These are phyloP conservation scores for Amiota minor DNA, from an alignment of 2,888 invertebrate species.

Conservation along the genomic window DNA sequence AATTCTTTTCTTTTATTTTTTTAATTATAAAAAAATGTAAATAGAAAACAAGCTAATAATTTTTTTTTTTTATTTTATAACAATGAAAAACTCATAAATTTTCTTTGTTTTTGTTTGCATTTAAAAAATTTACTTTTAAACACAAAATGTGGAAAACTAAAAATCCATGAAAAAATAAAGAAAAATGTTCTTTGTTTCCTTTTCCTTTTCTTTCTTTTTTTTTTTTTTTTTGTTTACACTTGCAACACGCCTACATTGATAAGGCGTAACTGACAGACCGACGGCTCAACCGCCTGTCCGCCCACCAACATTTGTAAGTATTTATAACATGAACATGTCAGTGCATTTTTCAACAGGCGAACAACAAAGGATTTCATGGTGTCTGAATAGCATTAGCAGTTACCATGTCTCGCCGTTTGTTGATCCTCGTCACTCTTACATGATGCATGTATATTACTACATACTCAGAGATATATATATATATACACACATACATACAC, in stretches of 20 bases:
- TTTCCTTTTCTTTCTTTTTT: too few relatives aligned
- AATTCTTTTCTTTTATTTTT: not conserved
- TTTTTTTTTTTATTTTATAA: not conserved
- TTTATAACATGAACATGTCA: conserved; percentile 51
- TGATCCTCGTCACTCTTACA: too few relatives aligned
- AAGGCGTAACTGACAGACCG: not conserved
- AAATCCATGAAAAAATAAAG: too few relatives aligned
- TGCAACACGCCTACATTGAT: not conserved
- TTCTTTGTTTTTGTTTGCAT: not conserved
- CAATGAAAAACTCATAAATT: conserved; percentile 19
- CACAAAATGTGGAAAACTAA: not conserved
- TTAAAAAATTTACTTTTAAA: not conserved
- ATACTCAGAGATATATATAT: too few relatives aligned
- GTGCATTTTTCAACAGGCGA: conserved; percentile 61
- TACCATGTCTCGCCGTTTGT: too few relatives aligned
- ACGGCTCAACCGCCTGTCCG: not conserved
- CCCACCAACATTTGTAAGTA: not conserved
- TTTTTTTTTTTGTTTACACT: not conserved
- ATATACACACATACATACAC: too few relatives aligned
- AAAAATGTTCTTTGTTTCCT: too few relatives aligned
- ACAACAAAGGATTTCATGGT: conserved; percentile 9
- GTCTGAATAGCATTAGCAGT: conserved; percentile 4
- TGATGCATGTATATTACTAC: too few relatives aligned
- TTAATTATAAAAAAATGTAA: not conserved
- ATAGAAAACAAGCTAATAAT: not conserved